A percentile compares a stretch with the other conserved stretches of the same genome.
Conservation (phyloP, 2,113 vertebrate species). For the Sardina pilchardus region DNA sequence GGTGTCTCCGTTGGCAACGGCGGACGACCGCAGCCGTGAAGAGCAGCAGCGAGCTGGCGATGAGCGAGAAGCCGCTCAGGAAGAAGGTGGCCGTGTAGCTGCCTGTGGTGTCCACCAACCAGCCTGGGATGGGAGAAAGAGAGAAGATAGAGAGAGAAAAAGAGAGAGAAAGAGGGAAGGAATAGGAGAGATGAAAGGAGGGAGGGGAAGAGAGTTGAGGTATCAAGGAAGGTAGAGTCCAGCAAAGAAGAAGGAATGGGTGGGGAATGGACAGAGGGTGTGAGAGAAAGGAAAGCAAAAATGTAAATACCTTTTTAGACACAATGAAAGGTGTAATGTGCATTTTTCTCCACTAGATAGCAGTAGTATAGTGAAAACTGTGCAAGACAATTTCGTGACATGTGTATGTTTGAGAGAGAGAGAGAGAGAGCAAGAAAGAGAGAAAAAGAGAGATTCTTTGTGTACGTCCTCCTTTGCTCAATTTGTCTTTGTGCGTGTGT, state of each 20-base stretch:
- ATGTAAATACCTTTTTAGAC: neutral
- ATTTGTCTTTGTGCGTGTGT: neutral
- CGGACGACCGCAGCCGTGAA: constrained; percentile 69
- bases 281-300: too few species aligned
- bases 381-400: neutral
- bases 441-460: too few species aligned
- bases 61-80: constrained; percentile 85
- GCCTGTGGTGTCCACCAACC: constrained; percentile 87
- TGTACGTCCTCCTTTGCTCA: too few species aligned
- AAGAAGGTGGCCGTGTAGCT: constrained; percentile 88
- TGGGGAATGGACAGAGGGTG: neutral
- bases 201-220: neutral
- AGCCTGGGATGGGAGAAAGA: constrained; percentile 69
- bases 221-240: neutral
- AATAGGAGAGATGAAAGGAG: neutral
- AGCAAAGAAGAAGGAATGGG: neutral
- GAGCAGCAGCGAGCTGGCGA: constrained; percentile 81
- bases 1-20: constrained; percentile 59
- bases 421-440: too few species aligned
- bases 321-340: neutral
- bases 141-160: neutral
- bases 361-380: neutral
- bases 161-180: neutral
- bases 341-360: too few species aligned
- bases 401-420: too few species aligned